phyloP scores from a whole-genome alignment of 2,113 vertebrate species.

The Barbus barbus region DNA sequence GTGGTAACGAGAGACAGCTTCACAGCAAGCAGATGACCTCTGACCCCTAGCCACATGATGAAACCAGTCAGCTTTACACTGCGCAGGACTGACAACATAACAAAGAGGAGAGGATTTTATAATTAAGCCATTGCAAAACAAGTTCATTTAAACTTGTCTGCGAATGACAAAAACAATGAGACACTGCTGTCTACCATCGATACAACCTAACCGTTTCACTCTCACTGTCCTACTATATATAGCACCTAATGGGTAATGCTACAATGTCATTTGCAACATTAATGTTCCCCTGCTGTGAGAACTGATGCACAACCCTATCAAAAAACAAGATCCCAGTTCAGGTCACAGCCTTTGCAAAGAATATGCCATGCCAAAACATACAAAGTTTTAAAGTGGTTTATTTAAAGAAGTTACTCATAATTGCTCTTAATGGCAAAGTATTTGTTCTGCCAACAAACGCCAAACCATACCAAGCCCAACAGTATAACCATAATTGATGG shows the following conservation, averaged over 20 bases:
- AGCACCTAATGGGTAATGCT: conserved; percentile 4
- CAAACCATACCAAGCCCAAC: not conserved
- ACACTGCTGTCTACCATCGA: not conserved
- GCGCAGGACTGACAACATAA: not conserved
- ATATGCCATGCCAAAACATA: not conserved
- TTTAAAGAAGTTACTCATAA: not conserved
- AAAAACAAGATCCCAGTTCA: not conserved
- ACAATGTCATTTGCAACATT: not conserved
- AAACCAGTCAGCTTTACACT: conserved; percentile 2
- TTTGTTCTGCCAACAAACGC: not conserved
- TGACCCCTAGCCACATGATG: conserved; percentile 23
- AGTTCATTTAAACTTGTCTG: not conserved
- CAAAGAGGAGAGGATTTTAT: not conserved
- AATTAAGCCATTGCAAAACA: not conserved
- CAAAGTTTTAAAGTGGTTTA: not conserved
- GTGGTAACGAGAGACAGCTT: conserved; percentile 15
- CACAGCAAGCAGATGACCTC: not conserved
- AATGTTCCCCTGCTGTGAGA: not conserved
- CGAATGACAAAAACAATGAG: not conserved
- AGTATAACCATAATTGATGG: not conserved
- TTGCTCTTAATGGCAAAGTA: not conserved
- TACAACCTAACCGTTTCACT: not conserved
- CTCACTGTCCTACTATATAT: not conserved
- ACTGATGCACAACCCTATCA: not conserved
- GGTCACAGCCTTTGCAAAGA: not conserved